Conservation (phyloP, 1,140 invertebrate genomes). For the Drosophila yakuba region DNA sequence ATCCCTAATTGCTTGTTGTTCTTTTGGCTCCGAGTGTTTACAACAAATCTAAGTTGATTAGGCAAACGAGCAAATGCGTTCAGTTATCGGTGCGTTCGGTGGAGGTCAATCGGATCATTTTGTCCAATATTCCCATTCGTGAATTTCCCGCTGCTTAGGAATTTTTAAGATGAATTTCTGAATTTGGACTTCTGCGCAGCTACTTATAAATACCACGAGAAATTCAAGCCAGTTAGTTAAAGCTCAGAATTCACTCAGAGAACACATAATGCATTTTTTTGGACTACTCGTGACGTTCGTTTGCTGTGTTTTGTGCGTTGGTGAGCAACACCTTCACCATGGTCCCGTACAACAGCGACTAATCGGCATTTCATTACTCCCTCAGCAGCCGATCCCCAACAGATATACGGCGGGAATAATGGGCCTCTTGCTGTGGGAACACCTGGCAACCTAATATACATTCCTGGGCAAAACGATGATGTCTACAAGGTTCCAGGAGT, state of each 20-base stretch:
- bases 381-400: constrained; percentile 28
- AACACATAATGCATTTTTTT: constrained; percentile 25
- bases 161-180: constrained; percentile 25
- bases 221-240: constrained; percentile 40
- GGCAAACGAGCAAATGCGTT: constrained; percentile 34
- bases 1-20: neutral
- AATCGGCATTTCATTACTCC: constrained; percentile 1
- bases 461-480: constrained; percentile 53
- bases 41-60: constrained; percentile 24
- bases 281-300: constrained; percentile 26
- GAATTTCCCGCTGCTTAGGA: constrained; percentile 6
- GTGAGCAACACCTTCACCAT: constrained; percentile 17
- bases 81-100: constrained; percentile 10
- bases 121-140: constrained; percentile 32
- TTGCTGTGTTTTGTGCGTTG: constrained; percentile 21
- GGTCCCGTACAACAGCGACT: neutral
- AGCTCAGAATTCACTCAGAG: constrained; percentile 4
- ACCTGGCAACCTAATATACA: constrained; percentile 51
- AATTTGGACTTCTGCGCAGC: constrained; percentile 31
- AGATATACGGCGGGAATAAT: constrained; percentile 46
- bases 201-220: constrained; percentile 42
- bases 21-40: neutral
- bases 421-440: constrained; percentile 46
- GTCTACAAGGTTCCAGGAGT: constrained; percentile 46
- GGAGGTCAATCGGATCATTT: constrained; percentile 14